phyloP scores from a whole-genome alignment of 2,113 vertebrate genomes.

The Odocoileus virginianus region DNA sequence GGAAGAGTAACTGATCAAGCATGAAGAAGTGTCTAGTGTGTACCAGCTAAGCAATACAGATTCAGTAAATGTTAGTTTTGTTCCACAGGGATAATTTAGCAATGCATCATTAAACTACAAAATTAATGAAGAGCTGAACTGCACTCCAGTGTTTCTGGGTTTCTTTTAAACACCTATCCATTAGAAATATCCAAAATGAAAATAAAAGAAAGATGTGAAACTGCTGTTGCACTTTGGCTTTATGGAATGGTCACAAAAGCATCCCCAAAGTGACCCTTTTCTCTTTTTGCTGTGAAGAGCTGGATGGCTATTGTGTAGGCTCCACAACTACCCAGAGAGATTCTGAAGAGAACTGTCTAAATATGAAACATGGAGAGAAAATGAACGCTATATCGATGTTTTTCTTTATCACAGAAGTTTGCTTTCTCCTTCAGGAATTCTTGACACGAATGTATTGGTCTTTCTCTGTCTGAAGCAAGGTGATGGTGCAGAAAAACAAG shows the following conservation, averaged over 20 bases:
- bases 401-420: slow-evolving; percentile 1
- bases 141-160: neutral
- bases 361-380: slow-evolving; percentile 6
- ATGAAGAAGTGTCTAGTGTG: neutral
- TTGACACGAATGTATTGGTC: neutral
- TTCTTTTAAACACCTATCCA: neutral
- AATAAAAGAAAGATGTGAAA: neutral
- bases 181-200: neutral
- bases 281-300: neutral
- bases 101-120: slow-evolving; percentile 31
- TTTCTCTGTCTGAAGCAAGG: neutral
- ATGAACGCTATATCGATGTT: neutral
- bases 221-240: neutral
- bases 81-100: neutral
- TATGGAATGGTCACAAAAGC: neutral
- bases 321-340: neutral
- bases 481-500: neutral
- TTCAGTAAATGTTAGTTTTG: neutral
- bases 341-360: neutral
- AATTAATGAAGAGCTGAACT: neutral
- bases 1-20: neutral
- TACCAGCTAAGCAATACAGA: neutral
- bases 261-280: neutral
- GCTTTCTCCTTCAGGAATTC: neutral
- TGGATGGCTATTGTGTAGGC: neutral